Conservation (phyloP, 2,888 invertebrate species). For the Ligdia adustata region DNA sequence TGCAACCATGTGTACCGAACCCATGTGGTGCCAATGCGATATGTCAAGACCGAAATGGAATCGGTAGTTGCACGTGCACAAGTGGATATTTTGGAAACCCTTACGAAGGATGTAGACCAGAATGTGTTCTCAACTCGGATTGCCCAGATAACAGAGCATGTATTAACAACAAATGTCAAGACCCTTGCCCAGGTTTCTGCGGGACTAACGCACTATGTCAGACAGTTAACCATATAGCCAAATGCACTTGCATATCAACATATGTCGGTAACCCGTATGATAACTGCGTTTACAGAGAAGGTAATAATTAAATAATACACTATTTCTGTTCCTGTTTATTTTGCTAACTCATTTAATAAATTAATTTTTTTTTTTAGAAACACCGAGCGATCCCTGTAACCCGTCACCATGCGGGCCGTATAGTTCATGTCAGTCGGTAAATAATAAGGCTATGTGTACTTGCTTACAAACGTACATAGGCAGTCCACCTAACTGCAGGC, state of each 20-base stretch:
- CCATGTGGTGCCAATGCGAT: constrained; percentile 87
- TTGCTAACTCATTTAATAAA: background rate
- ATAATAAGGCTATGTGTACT: constrained; percentile 87
- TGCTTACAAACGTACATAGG: constrained; percentile 88
- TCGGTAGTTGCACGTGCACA: constrained; percentile 88
- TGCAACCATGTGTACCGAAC: constrained; percentile 83
- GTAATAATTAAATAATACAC: constrained; percentile 44
- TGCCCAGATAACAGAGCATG: constrained; percentile 87
- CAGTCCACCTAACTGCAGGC: constrained; percentile 89
- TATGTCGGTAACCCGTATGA: constrained; percentile 89
- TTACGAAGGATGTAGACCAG: constrained; percentile 88
- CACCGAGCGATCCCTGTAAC: constrained; percentile 86
- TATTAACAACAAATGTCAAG: constrained; percentile 86
- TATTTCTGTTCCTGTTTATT: background rate
- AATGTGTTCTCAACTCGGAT: constrained; percentile 88
- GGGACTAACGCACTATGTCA: constrained; percentile 90
- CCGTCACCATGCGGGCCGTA: constrained; percentile 93
- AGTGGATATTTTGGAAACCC: constrained; percentile 88
- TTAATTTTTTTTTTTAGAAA: constrained; percentile 49
- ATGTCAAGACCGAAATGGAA: constrained; percentile 86
- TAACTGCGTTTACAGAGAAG: constrained; percentile 63
- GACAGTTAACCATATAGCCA: constrained; percentile 89
- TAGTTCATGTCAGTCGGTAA: constrained; percentile 86
- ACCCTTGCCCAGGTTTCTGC: constrained; percentile 91
- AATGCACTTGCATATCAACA: constrained; percentile 87